Percentiles rank a stretch among this genome's conserved stretches.
Conservation (phyloP, 2,113 vertebrate species). For the Pteruthius melanotis region DNA sequence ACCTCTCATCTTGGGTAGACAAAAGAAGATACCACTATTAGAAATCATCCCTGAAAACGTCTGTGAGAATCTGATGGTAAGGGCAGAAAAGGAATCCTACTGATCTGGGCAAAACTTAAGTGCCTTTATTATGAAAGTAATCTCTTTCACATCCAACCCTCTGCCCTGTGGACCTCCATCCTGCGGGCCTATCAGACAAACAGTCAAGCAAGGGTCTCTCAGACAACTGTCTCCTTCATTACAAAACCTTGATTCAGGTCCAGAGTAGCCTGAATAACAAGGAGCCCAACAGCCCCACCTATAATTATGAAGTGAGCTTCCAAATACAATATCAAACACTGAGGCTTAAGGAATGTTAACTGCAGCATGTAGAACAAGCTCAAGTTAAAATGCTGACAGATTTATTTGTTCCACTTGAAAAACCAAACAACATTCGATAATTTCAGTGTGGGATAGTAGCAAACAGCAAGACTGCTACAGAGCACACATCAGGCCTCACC, state of each 20-base stretch:
- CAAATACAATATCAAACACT: not conserved
- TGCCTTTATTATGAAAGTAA: not conserved
- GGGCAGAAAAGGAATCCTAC: not conserved
- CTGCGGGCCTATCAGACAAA: not conserved
- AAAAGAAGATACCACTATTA: not conserved
- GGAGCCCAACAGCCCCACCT: not conserved
- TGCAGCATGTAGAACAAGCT: not conserved
- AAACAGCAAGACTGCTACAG: not conserved
- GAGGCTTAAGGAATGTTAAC: not conserved
- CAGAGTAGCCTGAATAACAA: not conserved
- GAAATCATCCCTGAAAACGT: not conserved
- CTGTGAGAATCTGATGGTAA: not conserved
- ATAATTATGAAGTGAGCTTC: constrained; percentile 6
- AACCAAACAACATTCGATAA: not conserved
- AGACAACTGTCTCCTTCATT: constrained; percentile 18
- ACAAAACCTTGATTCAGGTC: not conserved
- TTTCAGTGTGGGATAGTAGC: not conserved
- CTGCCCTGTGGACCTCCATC: not conserved
- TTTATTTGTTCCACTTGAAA: constrained; percentile 2
- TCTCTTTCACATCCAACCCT: not conserved
- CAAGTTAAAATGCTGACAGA: not conserved
- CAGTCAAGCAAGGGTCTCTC: not conserved
- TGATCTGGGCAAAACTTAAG: not conserved
- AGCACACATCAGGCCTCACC: not conserved
- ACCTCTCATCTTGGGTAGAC: not conserved